Evolutionary conservation across 2,888 invertebrate species (phyloP).

Genomic region (Seladonia tumulorum): DNA sequence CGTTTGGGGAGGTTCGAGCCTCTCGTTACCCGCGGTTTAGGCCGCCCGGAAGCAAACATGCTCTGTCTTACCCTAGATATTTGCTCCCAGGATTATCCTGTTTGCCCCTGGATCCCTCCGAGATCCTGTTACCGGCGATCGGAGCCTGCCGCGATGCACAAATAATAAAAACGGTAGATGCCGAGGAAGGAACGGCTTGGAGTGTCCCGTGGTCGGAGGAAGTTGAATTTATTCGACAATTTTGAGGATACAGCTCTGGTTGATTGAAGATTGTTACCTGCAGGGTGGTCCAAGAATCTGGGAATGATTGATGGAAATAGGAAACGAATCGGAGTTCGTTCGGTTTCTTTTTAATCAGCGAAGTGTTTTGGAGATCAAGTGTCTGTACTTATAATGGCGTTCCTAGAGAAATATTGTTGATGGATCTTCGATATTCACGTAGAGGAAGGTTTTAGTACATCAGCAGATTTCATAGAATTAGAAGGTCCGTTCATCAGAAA

Average conservation of each 20-base stretch:
- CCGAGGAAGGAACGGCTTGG: background rate
- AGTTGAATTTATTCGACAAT: background rate
- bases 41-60: constrained; percentile 56
- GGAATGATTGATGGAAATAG: background rate
- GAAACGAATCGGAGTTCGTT: background rate
- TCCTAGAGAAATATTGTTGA: too few species aligned
- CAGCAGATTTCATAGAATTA: background rate
- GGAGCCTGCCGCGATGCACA: constrained; percentile 5
- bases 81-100: constrained; percentile 55
- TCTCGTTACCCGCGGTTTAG: constrained; percentile 67
- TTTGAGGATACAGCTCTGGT: background rate
- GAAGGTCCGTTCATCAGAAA: background rate
- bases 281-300: background rate
- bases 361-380: background rate
- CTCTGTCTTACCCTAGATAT: constrained; percentile 41
- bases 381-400: background rate
- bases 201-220: background rate
- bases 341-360: background rate
- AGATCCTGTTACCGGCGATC: constrained; percentile 24
- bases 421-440: too few species aligned
- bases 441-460: background rate
- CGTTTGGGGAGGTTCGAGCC: constrained; percentile 17
- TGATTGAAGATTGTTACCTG: background rate
- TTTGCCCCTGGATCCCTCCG: constrained; percentile 29
- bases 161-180: background rate